A percentile compares a stretch with the other conserved stretches of the same genome.
phyloP scores from a whole-genome alignment of 2,797 vertebrate species.

The Sebastolobus altivelis region DNA sequence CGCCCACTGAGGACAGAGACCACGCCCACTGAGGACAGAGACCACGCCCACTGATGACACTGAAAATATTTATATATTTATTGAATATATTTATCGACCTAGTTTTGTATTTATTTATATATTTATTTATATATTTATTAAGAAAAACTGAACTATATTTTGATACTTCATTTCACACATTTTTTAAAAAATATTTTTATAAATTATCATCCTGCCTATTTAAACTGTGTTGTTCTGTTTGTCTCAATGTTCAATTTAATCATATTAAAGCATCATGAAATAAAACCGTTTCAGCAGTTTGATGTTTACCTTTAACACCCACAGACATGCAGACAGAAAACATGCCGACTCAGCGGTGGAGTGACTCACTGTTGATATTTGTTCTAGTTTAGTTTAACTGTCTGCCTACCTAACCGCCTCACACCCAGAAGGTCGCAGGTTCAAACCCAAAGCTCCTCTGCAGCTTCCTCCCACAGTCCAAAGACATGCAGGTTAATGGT shows the following conservation, averaged over 20 bases:
- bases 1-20: rapidly evolving
- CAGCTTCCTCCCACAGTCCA: no score
- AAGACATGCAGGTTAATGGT: neutral
- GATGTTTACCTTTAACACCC: no score
- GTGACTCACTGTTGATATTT: neutral
- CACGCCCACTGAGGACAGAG: neutral
- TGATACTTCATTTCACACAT: neutral
- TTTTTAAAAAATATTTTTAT: neutral
- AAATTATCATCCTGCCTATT: neutral
- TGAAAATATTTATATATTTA: constrained; percentile 4
- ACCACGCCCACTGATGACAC: neutral
- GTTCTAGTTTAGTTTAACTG: neutral
- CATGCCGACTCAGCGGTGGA: neutral
- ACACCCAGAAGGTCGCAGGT: no score
- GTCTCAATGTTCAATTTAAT: neutral
- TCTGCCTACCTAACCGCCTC: neutral
- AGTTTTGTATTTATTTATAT: neutral
- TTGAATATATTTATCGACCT: neutral
- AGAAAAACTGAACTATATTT: neutral
- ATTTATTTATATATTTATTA: constrained; percentile 16
- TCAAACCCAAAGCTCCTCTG: no score
- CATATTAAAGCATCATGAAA: constrained; percentile 26
- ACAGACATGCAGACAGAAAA: neutral
- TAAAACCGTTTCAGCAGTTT: no score
- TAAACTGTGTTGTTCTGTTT: neutral